A percentile compares a stretch with the other conserved stretches of the same genome.
Conservation (phyloP, 1,140 invertebrate genomes). For the Panagrolaimus sp. region DNA sequence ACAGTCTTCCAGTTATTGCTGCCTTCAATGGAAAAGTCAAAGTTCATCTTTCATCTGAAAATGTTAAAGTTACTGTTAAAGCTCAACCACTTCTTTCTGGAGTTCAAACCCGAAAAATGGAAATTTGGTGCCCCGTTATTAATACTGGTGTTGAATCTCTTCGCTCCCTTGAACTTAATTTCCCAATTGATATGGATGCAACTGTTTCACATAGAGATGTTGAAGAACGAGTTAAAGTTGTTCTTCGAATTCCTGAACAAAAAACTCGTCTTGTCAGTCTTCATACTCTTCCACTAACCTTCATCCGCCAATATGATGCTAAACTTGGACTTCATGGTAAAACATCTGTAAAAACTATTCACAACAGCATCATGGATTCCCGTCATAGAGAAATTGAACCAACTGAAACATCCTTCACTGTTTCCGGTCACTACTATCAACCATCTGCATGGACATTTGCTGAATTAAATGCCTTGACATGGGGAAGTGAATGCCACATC, state of each 20-base stretch:
- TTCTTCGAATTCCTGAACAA: conserved; percentile 29
- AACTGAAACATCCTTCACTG: no score
- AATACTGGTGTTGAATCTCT: conserved; percentile 33
- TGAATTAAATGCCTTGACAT: no score
- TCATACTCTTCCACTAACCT: conserved; percentile 35
- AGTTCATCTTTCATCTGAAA: conserved; percentile 25
- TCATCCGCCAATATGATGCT: conserved; percentile 22
- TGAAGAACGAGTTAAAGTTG: conserved; percentile 36
- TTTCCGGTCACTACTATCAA: no score
- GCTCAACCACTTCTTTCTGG: conserved; percentile 22
- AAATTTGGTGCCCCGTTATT: conserved; percentile 27
- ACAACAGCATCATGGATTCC: not conserved
- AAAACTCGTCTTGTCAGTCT: conserved; percentile 25
- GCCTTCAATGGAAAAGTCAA: conserved; percentile 32
- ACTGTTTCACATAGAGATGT: conserved; percentile 21
- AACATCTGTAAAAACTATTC: not conserved
- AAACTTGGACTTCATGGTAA: not conserved
- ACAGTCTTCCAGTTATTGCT: conserved; percentile 33
- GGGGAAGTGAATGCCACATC: no score
- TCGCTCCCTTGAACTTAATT: conserved; percentile 28
- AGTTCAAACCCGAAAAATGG: conserved; percentile 28
- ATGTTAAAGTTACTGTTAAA: conserved; percentile 7
- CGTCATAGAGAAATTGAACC: not conserved
- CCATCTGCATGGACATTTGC: no score
- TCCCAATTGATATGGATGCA: conserved; percentile 36